Base-by-base conservation (phyloP, 2,797 vertebrate genomes). In the Hippoglossus hippoglossus region DNA sequence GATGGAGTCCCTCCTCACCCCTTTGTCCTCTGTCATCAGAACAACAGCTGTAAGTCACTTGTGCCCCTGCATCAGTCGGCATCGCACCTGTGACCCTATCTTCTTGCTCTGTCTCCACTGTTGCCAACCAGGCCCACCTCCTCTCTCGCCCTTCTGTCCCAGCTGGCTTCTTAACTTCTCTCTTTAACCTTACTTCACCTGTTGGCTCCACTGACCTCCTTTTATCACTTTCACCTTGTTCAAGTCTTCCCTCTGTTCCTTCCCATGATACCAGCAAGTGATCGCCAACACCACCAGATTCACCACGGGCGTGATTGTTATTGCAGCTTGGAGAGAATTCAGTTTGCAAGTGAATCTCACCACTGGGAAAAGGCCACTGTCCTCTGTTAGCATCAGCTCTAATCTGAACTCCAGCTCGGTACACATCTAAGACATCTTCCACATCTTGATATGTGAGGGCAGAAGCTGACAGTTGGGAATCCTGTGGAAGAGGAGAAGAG, bases 341-440 rank as follows among this genome's bases (percentile, higher is more conserved):
- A 65, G 15, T 52, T 50, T 63, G 67, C 21, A 41, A 39, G 28
- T 1, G 6, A 54, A 34, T 72, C 13, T 83, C 73, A 71, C 39
- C 16, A 15, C 56, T 31, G 4, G 57, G 39, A 25, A 58, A 69
- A 63, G 60, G 24, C 1, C 44, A 24, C 28, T 41, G 62, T 22
- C 34, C 57, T 58, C 36, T 62, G 4, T 34, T 41, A 59, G n/a
- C 31, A 56, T 63, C 76, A 72, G 77, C 81, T 25, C 34, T 62
- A 13, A 60, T 61, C 36, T 68, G 67, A 75, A 71, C 80, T 36
- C 31, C 88, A 79, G 87, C 72, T 67, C 84, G 87, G 64, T 91
- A 91, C 2, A 65, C 87, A 9, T 65, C 78, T 53, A 94, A 87
- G 75, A 93, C 76, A 34, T 76, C 91, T 63, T 94, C 92, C 3